Evolutionary conservation across 2,797 vertebrate genomes (phyloP), one percentile per base, ranked within the genome.

Genomic region (Remorina albescens): DNA sequence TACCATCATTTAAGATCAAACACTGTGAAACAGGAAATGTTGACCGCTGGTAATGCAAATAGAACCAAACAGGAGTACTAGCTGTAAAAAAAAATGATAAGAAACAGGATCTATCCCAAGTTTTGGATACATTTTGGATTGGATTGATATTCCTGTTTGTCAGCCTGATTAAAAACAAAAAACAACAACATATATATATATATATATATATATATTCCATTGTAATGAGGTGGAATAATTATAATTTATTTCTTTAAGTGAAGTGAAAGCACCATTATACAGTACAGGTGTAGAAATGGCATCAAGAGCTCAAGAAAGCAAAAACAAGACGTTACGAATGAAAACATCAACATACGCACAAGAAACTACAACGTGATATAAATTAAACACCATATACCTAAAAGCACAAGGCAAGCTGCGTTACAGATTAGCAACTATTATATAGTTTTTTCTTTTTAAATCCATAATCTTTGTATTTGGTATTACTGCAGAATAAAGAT

Each of bases 191-290:
- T n/a, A n/a, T n/a, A n/a, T n/a, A n/a, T n/a, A n/a, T n/a, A n/a
- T n/a, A n/a, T n/a, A n/a, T n/a, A n/a, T n/a, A n/a, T n/a, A n/a
- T n/a, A n/a, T n/a, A n/a, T 12, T 5, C 30, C 30, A 71, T 15
- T 51, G 9, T 9, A 56, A 47, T 50, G 1, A 62, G 3, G 11
- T 59, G 46, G 49, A 61, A 55, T 67, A 41, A 55, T 72, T 49
- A 53, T 39, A 58, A 64, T 92, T 91, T 83, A 88, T 87, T 89
- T 78, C 10, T 76, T 82, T 49, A 69, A 37, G 46, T 76, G 50
- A 81, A 53, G 50, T 71, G 36, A 83, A 76, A 81, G 62, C 80
- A 72, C 51, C 42, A 65, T 73, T 26, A 74, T 53, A 84, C 74
- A 81, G 51, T 71, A 77, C 66, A 82, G 23, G 64, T 70, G 68